Evolutionary conservation across 1,140 invertebrate genomes (phyloP).

Genomic region (Copidosoma floridanum): DNA sequence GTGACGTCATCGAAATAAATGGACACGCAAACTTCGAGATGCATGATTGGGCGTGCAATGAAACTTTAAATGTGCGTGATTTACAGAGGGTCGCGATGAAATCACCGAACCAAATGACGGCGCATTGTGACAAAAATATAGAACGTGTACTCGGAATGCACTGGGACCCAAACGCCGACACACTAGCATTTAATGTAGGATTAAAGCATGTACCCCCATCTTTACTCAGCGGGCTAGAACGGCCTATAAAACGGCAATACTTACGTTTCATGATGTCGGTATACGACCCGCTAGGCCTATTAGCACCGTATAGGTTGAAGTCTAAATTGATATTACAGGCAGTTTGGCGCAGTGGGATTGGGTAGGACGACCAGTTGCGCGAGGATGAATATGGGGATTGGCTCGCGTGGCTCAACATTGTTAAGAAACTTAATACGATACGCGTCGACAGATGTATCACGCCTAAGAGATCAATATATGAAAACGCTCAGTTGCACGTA

Average conservation of each 20-base stretch:
- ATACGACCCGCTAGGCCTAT: constrained; percentile 45
- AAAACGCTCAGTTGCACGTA: neutral
- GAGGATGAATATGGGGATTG: neutral
- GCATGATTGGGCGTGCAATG: neutral
- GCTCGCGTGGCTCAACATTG: constrained; percentile 9
- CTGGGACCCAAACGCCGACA: neutral
- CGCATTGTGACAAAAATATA: neutral
- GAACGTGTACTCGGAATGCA: neutral
- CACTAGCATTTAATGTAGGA: neutral
- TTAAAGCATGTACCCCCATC: neutral
- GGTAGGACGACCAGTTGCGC: constrained; percentile 4
- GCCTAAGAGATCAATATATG: neutral
- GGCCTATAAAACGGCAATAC: constrained; percentile 34
- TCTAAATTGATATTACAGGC: constrained; percentile 47
- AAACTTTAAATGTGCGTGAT: neutral
- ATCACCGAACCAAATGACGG: neutral
- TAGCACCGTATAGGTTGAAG: constrained; percentile 41
- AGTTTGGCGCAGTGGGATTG: constrained; percentile 27
- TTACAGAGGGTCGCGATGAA: too few species aligned
- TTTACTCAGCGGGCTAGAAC: neutral
- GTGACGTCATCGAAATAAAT: neutral
- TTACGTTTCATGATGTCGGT: constrained; percentile 34
- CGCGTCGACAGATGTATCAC: neutral
- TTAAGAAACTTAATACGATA: neutral
- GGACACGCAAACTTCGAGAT: neutral